phyloP scores from a whole-genome alignment of 2,113 vertebrate species.

The Rostratula benghalensis region DNA sequence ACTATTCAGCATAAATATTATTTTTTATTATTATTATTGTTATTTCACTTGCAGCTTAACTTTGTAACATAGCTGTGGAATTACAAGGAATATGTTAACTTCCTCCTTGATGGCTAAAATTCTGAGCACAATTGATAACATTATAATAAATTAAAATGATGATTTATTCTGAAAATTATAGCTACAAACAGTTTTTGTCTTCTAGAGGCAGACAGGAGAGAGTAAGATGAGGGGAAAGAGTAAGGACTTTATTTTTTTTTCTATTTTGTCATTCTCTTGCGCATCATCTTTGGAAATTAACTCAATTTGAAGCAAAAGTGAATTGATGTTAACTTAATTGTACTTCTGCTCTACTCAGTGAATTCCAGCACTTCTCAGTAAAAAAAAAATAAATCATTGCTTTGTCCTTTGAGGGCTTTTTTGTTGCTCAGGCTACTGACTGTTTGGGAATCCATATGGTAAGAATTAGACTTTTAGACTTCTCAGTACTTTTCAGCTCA shows the following conservation, averaged over 20 bases:
- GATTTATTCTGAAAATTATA: not conserved
- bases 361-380: not conserved
- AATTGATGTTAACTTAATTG: not conserved
- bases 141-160: not conserved
- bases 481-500: not conserved
- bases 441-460: not conserved
- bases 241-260: not conserved
- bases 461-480: not conserved
- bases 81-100: not conserved
- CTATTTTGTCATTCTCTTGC: not conserved
- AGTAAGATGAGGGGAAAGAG: not conserved
- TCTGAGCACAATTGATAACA: not conserved
- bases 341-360: not conserved
- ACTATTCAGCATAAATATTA: not conserved
- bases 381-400: not conserved
- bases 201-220: not conserved
- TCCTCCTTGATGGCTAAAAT: not conserved
- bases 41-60: not conserved
- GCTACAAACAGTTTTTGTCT: not conserved
- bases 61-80: not conserved
- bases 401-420: not conserved
- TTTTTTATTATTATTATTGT: not conserved
- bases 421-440: not conserved
- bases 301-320: not conserved
- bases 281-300: not conserved